Conservation (phyloP, 2,888 invertebrate genomes). For the Agrotis ipsilon region DNA sequence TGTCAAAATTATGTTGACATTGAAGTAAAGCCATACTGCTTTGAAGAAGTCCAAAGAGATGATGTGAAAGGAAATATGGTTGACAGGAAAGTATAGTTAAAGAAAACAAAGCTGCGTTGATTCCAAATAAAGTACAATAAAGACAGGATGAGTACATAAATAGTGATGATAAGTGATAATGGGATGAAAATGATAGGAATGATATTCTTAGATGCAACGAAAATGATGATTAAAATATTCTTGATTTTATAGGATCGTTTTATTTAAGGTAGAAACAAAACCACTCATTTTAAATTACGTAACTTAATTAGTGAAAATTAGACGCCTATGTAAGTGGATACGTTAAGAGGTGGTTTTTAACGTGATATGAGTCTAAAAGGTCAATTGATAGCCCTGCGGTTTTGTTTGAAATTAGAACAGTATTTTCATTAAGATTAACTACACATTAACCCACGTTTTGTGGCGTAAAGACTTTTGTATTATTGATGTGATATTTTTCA, state of each 20-base stretch:
- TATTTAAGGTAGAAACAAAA: neutral
- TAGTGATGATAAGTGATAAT: neutral
- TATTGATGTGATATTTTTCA: no score
- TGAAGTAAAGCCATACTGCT: neutral
- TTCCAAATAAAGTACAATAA: no score
- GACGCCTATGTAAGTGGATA: neutral
- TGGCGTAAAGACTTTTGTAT: neutral
- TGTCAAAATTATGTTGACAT: no score
- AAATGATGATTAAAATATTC: neutral
- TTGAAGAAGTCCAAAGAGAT: neutral
- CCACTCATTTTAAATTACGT: neutral
- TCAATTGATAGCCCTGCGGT: neutral
- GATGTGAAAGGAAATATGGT: no score
- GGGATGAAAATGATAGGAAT: neutral
- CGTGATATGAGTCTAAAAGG: neutral
- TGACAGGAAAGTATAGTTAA: no score
- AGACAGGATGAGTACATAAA: no score
- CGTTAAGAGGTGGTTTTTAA: neutral
- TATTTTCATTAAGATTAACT: no score
- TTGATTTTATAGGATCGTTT: neutral
- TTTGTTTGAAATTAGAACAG: slow-evolving; percentile 1
- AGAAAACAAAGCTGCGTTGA: no score
- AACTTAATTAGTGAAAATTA: slow-evolving; percentile 4
- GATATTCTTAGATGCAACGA: neutral
- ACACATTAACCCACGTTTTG: neutral